Evolutionary conservation across 2,888 invertebrate genomes (phyloP).

Genomic region (Epiblema foenella): DNA sequence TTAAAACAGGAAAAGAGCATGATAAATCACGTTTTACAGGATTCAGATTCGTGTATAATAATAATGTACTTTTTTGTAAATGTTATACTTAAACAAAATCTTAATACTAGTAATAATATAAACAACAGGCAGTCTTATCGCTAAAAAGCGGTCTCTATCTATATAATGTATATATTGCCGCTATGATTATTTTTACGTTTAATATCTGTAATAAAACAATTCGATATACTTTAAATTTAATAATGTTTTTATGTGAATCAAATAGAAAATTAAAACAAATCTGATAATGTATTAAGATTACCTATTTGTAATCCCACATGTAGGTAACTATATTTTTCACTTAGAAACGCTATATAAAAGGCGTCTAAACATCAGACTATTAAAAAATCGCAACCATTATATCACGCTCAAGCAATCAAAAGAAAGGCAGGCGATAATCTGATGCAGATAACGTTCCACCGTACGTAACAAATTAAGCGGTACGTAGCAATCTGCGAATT

Average conservation of each 20-base stretch:
- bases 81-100: no score
- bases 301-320: background rate
- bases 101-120: no score
- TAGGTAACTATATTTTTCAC: background rate
- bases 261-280: no score
- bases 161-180: no score
- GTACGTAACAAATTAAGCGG: slow-evolving; percentile 73
- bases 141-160: no score
- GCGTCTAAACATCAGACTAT: slow-evolving; percentile 22
- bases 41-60: background rate
- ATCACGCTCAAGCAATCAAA: slow-evolving; percentile 40
- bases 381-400: slow-evolving; percentile 32
- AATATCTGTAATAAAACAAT: no score
- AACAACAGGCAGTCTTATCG: no score
- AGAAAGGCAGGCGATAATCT: slow-evolving; percentile 59
- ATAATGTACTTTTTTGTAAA: no score
- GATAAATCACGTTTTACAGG: background rate
- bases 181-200: no score
- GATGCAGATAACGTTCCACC: slow-evolving; percentile 67
- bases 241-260: no score
- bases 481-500: slow-evolving; percentile 77
- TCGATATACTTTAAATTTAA: no score
- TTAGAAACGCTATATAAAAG: slow-evolving; percentile 1
- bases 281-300: background rate
- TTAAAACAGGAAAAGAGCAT: background rate